Evolutionary conservation across 1,140 invertebrate species (phyloP).

Genomic region (Leptinotarsa texana): DNA sequence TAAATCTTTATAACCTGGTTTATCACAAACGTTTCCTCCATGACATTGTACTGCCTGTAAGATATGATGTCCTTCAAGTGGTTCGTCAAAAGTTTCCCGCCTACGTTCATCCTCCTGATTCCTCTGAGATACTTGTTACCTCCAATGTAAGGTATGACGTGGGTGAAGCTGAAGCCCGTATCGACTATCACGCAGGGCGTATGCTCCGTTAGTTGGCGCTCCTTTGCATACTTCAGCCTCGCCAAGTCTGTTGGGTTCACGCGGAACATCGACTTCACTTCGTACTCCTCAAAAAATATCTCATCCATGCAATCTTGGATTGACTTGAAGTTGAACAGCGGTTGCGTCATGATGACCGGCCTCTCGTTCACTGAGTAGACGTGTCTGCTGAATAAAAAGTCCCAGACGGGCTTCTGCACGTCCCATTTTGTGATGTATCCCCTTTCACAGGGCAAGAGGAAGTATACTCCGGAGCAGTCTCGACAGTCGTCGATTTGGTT

Average conservation of each 20-base stretch:
- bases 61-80: slow-evolving; percentile 98
- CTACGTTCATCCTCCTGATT: slow-evolving; percentile 88
- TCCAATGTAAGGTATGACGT: slow-evolving; percentile 92
- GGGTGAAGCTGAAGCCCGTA: slow-evolving; percentile 80
- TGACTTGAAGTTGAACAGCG: slow-evolving; percentile 90
- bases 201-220: slow-evolving; percentile 34
- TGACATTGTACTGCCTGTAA: slow-evolving; percentile 95
- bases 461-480: slow-evolving; percentile 93
- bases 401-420: slow-evolving; percentile 94
- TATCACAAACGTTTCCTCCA: slow-evolving; percentile 99
- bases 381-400: slow-evolving; percentile 91
- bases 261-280: slow-evolving; percentile 81
- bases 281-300: slow-evolving; percentile 98
- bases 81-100: slow-evolving; percentile 96
- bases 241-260: slow-evolving; percentile 77
- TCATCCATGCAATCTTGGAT: slow-evolving; percentile 93
- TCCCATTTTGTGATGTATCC: slow-evolving; percentile 96
- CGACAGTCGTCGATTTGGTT: slow-evolving; percentile 94
- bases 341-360: slow-evolving; percentile 90
- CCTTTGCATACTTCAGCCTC: slow-evolving; percentile 56
- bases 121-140: slow-evolving; percentile 77
- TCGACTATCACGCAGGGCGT: slow-evolving; percentile 81
- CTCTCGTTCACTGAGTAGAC: slow-evolving; percentile 78
- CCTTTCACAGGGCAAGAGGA: slow-evolving; percentile 93
- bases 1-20: slow-evolving; percentile 74